Evolutionary conservation across 2,113 vertebrate species (phyloP), one percentile per base, ranked within the genome.

Genomic region (Amphiprion percula): DNA sequence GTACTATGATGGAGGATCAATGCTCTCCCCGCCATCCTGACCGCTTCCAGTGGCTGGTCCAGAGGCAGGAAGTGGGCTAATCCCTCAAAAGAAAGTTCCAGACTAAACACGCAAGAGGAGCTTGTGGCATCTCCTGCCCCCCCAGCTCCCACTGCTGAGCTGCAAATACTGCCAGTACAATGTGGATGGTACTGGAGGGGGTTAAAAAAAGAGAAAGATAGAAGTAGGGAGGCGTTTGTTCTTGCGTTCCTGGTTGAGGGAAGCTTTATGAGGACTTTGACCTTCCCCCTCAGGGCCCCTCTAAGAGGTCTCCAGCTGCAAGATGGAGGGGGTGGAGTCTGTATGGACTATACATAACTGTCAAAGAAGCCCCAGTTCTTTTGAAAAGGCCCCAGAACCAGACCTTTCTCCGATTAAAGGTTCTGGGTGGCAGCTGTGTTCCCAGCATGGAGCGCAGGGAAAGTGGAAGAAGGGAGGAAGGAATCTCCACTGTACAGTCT

Each of bases 1-100:
- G 93, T 69, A 30, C 19, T 59, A 92, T 85, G 92, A 87, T 91
- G 91, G 87, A 74, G 73, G 87, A 92, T 94, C 91, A 87, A 94
- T 91, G 88, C 70, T 63, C 67, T 87, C 80, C 19, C 16, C 59
- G 33, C 68, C 70, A 86, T 84, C 70, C 66, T 60, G 52, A 75
- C 73, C 62, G 80, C 81, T 77, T 87, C 74, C 76, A 54, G 72
- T 8, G 63, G 77, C 80, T 44, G 50, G 81, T 62, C 65, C 69
- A 10, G 74, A 76, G 72, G 66, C 79, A 90, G 89, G 77, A 91
- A 88, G 79, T 88, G 82, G 88, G 86, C 79, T 91, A 92, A 91
- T 90, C 82, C 80, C 73, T 87, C 79, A 76, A 74, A 92, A 92
- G 86, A 92, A 92, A 87, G 81, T 87, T 86, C 80, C 74, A 91